phyloP scores from a whole-genome alignment of 2,888 invertebrate genomes.

The Eupithecia inturbata region DNA sequence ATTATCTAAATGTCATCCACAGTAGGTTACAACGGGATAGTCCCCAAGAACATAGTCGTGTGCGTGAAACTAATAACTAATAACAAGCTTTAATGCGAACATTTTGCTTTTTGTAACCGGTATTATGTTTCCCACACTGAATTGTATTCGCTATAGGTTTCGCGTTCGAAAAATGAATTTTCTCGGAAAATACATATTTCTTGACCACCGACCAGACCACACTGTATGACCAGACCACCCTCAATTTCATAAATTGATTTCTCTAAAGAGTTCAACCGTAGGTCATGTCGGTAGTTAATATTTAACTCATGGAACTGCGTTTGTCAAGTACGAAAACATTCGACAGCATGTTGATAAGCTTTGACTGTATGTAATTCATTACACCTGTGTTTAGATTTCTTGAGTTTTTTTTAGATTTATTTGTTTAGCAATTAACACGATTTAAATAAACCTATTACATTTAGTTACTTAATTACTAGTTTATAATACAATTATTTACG shows the following conservation, averaged over 20 bases:
- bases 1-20: neutral
- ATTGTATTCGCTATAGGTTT: neutral
- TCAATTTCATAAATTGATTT: neutral
- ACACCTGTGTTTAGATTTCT: no score
- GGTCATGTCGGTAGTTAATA: neutral
- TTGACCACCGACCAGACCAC: no score
- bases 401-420: no score
- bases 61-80: no score
- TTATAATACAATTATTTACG: no score
- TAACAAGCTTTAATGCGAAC: no score
- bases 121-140: neutral
- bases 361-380: neutral
- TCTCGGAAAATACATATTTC: neutral
- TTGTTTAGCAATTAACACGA: no score
- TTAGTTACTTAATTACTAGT: no score
- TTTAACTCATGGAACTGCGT: neutral
- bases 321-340: neutral
- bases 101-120: no score
- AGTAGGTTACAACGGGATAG: neutral
- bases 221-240: no score
- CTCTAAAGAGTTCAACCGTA: neutral
- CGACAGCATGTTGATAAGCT: neutral
- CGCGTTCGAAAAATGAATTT: neutral
- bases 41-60: neutral
- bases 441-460: no score